Base-by-base conservation (phyloP, 2,113 vertebrate genomes). In the Jaculus jaculus region DNA sequence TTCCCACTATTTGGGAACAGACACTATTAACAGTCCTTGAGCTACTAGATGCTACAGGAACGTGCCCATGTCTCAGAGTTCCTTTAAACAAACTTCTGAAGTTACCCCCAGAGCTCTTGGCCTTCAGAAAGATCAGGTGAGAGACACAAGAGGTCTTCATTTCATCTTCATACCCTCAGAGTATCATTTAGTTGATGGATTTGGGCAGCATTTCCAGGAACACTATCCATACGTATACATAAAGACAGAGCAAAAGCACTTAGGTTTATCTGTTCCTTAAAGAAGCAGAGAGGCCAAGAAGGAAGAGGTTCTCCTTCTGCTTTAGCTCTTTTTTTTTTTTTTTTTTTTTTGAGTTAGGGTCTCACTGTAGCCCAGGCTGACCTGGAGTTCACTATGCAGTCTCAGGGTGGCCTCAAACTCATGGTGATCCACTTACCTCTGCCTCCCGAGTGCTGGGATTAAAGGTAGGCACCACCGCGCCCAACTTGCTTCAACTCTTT, bases 61-160 rank as follows among this genome's bases (percentile, higher is more conserved):
- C 28, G 69, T 86, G 34, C 80, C 84, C 72, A 51, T 87, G 51
- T 54, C 74, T 83, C 47, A 89, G 20, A 24, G n/a, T 90, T 92
- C 68, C 77, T 94, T 58, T 47, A 72, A 37, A 11, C 26, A 65
- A 21, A n/a, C 73, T 80, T 82, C 58, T 84, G 2, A 21, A 82
- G 72, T 83, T 39, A 74, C 71, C 73, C 39, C 42, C n/a, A 73
- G 63, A 88, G 74, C 34, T 80, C 63, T 69, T 78, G 54, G 47
- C 87, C 94, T 95, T 96, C 63, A 69, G 60, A 90, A 96, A 54
- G 90, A 93, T 34, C 63, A 92, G 68, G 23, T 69, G 39, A 94
- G 79, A 89, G 71, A 69, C 30, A 72, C 28, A 73, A 73, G 74
- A 72, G 60, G 42, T 83, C 69, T 95, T 68, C 1, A 8, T 47